Conservation (phyloP, 2,113 vertebrate species). For the Rousettus leschenaultii region DNA sequence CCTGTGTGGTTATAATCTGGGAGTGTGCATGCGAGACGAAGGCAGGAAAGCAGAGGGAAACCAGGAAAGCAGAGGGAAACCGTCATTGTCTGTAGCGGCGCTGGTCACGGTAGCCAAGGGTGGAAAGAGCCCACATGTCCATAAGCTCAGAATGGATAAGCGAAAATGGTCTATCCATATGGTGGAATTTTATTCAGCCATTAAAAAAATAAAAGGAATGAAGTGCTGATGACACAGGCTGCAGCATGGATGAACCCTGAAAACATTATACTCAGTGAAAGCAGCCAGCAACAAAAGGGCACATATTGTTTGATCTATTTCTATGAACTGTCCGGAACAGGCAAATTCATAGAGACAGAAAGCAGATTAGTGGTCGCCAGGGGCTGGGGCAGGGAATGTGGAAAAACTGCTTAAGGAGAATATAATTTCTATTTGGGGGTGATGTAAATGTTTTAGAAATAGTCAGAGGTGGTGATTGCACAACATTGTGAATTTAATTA, state of each 20-base stretch:
- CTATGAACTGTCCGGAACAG: not conserved
- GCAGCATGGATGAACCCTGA: too few species aligned
- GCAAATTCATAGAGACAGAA: not conserved
- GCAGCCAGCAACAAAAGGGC: not conserved
- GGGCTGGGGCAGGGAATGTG: not conserved
- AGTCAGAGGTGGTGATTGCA: not conserved
- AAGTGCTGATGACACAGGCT: accelerated
- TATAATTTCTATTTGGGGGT: not conserved
- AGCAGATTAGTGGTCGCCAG: too few species aligned
- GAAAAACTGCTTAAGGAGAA: not conserved
- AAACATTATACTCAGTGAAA: not conserved
- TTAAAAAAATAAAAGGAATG: too few species aligned
- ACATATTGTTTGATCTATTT: accelerated
- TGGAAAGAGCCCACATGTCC: not conserved
- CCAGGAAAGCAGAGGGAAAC: not conserved
- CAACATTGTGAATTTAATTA: not conserved
- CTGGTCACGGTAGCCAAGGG: accelerated
- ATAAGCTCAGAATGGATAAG: not conserved
- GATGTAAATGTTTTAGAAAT: not conserved
- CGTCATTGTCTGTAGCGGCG: accelerated
- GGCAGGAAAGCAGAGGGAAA: not conserved
- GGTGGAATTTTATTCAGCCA: not conserved
- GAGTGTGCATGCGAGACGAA: accelerated
- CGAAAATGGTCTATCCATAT: accelerated
- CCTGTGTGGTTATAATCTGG: accelerated